Base-by-base conservation (phyloP, 1,140 invertebrate species). In the Nomia melanderi region DNA sequence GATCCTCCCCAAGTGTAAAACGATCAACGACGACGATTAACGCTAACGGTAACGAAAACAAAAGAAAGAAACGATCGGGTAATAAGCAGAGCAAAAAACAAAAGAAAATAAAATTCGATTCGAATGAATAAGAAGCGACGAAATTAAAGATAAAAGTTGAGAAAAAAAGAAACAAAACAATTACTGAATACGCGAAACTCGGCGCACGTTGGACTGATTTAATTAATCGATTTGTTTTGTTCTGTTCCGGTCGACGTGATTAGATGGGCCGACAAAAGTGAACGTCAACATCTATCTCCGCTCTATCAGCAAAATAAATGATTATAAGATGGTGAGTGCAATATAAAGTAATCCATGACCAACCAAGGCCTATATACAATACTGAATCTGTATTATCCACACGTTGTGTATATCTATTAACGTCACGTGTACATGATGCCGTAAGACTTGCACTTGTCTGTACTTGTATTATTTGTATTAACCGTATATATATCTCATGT, bases 281-380 rank as follows among this genome's bases (percentile, higher is more conserved):
- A 90, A 93, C 90, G 97, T 98, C 94, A 98, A 98, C 96, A 95
- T 98, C 94, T 98, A 96, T 94, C 96, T 99, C 81, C 96, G 98
- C 87, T 98, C 97, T 93, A 98, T 99, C 95, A 98, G 97, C 94
- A 98, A 98, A 96, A 98, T 98, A 94, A 96, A 98, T 94, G 98
- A 99, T 96, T 98, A 98, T 94, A 98, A 98, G 95, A 98, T 98
- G 98, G 97, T 98, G 96, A 98, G 97, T 98, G 86, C 82, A 90
- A 89, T 81, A 83, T 82, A 87, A 50, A 89, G 83, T 88, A 83
- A 84, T 73, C 79, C n/a, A n/a, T n/a, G n/a, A 87, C 73, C 84
- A 90, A 81, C 87, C 2, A 90, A 91, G 88, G 87, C 86, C 88
- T 90, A 82, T 79, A 80, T n/a, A 5, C 33, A n/a, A 50, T 81